Evolutionary conservation across 2,797 vertebrate species (phyloP).

Genomic region (Crocidura indochinensis): DNA sequence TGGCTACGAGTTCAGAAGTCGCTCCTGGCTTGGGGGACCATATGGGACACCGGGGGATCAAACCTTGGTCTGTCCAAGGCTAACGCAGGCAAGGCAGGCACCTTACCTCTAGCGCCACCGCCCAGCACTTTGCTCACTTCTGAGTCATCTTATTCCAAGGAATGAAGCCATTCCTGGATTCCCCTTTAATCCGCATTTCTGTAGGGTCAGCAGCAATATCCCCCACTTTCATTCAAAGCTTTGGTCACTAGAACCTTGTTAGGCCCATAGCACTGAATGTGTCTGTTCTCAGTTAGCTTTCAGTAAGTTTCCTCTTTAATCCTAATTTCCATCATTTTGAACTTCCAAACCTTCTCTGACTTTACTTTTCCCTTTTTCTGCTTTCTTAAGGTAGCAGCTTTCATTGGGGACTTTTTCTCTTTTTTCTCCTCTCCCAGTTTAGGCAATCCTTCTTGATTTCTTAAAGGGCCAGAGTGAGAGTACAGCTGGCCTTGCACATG

Average conservation of each 20-base stretch:
- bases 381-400: constrained; percentile 14
- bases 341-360: not conserved
- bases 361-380: not conserved
- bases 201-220: not conserved
- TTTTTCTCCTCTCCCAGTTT: constrained; percentile 4
- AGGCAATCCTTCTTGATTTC: not conserved
- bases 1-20: too few relatives aligned
- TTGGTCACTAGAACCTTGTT: too few relatives aligned
- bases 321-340: not conserved
- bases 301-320: not conserved
- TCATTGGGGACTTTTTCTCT: not conserved
- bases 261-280: not conserved
- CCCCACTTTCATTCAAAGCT: too few relatives aligned
- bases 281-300: not conserved
- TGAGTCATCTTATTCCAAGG: not conserved
- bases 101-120: too few relatives aligned
- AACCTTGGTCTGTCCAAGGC: too few relatives aligned
- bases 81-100: too few relatives aligned
- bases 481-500: too few relatives aligned
- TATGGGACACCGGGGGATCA: too few relatives aligned
- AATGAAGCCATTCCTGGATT: not conserved
- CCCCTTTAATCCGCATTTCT: not conserved
- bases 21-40: too few relatives aligned
- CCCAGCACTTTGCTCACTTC: not conserved
- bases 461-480: not conserved